Evolutionary conservation across 2,113 vertebrate genomes (phyloP).

Genomic region (Rhagologus leucostigma): DNA sequence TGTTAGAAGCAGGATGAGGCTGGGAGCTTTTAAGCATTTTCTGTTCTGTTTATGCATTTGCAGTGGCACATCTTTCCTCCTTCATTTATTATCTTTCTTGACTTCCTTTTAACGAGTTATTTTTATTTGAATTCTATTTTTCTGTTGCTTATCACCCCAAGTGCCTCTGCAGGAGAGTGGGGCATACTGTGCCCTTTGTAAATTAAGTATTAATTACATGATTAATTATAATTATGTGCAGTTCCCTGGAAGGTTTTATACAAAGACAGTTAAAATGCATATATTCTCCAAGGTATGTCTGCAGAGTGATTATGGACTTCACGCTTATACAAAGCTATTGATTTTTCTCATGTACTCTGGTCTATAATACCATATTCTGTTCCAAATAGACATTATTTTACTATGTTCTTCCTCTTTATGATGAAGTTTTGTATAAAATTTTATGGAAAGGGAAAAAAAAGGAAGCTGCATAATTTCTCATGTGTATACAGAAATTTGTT

Average conservation of each 20-base stretch:
- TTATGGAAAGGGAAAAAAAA: not conserved
- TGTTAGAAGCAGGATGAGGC: not conserved
- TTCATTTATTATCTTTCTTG: slow-evolving; percentile 8
- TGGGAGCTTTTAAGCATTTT: not conserved
- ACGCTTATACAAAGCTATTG: slow-evolving; percentile 49
- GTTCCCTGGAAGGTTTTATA: slow-evolving; percentile 25
- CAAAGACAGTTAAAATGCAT: slow-evolving; percentile 46
- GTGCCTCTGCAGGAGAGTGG: slow-evolving; percentile 9
- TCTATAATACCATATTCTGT: not conserved
- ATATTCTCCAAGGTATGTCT: slow-evolving; percentile 43
- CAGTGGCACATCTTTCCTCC: not conserved
- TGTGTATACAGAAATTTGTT: not conserved
- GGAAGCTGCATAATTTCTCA: not conserved
- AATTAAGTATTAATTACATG: slow-evolving; percentile 63
- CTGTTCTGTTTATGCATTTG: not conserved
- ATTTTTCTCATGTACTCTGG: slow-evolving; percentile 30
- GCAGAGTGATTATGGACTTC: slow-evolving; percentile 43
- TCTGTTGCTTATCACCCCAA: slow-evolving; percentile 17
- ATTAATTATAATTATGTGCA: slow-evolving; percentile 59
- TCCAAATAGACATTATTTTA: not conserved
- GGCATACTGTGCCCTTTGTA: slow-evolving; percentile 49
- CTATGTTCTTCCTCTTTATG: not conserved
- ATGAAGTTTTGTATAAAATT: not conserved
- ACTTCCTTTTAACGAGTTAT: slow-evolving; percentile 2
- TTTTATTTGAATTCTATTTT: slow-evolving; percentile 34